Base-by-base conservation (phyloP, 2,113 vertebrate species). In the Mirza zaza region DNA sequence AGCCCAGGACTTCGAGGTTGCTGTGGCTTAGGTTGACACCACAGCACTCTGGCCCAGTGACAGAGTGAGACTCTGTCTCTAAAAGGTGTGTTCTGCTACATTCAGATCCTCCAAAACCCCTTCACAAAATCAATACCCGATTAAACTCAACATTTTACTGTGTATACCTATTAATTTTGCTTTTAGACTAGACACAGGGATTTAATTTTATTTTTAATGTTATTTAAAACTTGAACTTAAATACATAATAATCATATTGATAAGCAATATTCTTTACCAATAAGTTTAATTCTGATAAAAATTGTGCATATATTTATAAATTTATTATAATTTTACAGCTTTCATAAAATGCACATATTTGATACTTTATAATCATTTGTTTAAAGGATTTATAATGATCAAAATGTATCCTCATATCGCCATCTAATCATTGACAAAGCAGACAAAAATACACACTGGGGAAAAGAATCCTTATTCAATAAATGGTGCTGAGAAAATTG, bases 121-220 rank as follows among this genome's bases (percentile, higher is more conserved):
- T 75, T 71, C 63, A n/a, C 20, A 80, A 87, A 77, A 50, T 70
- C 20, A 63, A 75, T 87, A 42, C 1, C 36, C 21, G 5, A 77
- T 50, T 61, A 50, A 67, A 48, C 4, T 29, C 20, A 87, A 39
- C 55, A 67, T 80, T 91, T 76, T 96, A 63, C 32, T 48, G 0
- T 45, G 1, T 77, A 34, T 29, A 34, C 17, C 3, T 50, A 2
- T 50, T 80, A 34, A 55, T 82, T 81, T 57, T 39, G 5, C 18
- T 88, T 71, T 94, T 91, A 91, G 45, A 84, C 12, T 20, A 75
- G 34, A 11, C 5, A 36, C 71, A 39, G 34, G 13, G 9, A 76
- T 68, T 87, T 84, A 55, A 61, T 50, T 73, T 92, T 80, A 75
- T 84, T 67, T 29, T 76, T 80, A 90, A 83, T 81, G 84, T 55